Conservation (phyloP, 2,113 vertebrate species). For the Heliornis fulica region DNA sequence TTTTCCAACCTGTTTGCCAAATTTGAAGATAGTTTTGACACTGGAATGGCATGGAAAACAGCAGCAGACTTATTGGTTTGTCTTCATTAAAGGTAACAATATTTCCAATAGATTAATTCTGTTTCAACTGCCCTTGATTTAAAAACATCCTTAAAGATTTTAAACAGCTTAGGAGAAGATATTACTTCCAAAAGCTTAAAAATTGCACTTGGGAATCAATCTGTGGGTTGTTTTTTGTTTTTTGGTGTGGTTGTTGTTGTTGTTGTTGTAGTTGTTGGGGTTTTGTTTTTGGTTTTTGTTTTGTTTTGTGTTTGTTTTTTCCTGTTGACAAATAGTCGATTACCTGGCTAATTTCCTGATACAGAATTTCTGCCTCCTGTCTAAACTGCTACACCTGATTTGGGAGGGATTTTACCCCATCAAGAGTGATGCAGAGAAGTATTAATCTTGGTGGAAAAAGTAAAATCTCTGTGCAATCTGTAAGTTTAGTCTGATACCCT, state of each 20-base stretch:
- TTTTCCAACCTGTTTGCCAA: constrained; percentile 23
- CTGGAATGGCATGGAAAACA: background rate
- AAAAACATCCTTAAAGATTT: constrained; percentile 10
- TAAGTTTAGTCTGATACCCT: background rate
- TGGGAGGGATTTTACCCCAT: background rate
- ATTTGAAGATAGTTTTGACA: background rate
- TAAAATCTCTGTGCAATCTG: background rate
- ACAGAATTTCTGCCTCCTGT: background rate
- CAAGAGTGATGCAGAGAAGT: background rate
- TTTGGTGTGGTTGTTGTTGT: no score
- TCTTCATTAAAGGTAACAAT: constrained; percentile 18
- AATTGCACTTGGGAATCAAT: background rate
- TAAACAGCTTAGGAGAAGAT: background rate
- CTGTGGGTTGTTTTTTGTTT: no score
- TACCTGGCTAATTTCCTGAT: background rate
- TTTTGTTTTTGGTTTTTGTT: no score
- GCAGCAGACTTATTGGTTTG: background rate
- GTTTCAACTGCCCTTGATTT: constrained; percentile 27
- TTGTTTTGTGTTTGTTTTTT: no score
- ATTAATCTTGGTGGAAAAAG: background rate
- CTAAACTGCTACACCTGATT: background rate
- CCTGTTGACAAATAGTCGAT: constrained; percentile 4
- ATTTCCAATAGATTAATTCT: background rate
- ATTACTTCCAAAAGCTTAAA: background rate
- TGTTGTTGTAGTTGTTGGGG: no score